Conservation (phyloP, 2,888 invertebrate species). For the Buathra laborator region DNA sequence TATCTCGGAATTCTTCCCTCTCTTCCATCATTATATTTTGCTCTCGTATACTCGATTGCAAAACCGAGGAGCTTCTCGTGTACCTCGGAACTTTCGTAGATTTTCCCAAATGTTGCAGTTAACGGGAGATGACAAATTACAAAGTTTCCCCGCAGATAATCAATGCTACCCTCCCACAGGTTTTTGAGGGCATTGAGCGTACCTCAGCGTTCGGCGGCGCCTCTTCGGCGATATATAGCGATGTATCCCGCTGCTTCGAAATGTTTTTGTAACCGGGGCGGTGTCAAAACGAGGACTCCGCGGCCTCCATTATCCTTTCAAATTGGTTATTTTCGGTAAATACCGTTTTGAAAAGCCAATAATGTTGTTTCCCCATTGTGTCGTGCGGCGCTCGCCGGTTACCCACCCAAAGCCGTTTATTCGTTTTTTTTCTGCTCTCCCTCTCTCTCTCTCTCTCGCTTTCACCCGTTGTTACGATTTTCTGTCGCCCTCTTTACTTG, state of each 20-base stretch:
- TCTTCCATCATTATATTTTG: constrained; percentile 46
- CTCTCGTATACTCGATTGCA: neutral
- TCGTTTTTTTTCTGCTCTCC: constrained; percentile 8
- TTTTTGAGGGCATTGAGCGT: neutral
- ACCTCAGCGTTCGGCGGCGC: neutral
- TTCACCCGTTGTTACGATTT: constrained; percentile 50
- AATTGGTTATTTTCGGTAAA: constrained; percentile 85
- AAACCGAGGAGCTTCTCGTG: neutral
- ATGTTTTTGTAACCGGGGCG: constrained; percentile 68
- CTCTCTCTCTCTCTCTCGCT: constrained; percentile 61
- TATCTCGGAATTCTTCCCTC: constrained; percentile 26
- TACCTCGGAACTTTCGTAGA: neutral
- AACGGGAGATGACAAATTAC: constrained; percentile 11
- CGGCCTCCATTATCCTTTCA: constrained; percentile 80
- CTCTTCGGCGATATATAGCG: neutral
- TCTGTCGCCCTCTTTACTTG: constrained; percentile 66
- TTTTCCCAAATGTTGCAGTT: neutral
- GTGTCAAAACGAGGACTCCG: constrained; percentile 74
- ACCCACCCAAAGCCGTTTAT: constrained; percentile 60
- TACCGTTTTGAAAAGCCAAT: constrained; percentile 85
- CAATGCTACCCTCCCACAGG: constrained; percentile 6
- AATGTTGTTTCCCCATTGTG: constrained; percentile 84
- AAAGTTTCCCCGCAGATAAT: constrained; percentile 7
- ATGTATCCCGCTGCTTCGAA: constrained; percentile 32
- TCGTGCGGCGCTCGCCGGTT: constrained; percentile 47